Evolutionary conservation across 1,140 invertebrate species (phyloP).

Genomic region (Euborellia annulipes): DNA sequence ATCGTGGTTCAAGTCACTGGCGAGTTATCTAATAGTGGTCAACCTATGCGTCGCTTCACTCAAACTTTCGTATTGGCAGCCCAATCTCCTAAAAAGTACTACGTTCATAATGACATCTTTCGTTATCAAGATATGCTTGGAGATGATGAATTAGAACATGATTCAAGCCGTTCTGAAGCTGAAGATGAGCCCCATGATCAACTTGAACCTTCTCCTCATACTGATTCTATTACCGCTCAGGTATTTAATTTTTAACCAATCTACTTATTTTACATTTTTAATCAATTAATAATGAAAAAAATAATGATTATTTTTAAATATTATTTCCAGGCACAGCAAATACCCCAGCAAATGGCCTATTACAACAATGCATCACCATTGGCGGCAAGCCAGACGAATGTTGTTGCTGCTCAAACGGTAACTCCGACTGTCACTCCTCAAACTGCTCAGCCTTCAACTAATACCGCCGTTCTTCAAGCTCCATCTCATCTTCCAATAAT

Average conservation of each 20-base stretch:
- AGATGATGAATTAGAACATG: conserved; percentile 53
- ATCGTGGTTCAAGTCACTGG: conserved; percentile 94
- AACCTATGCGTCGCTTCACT: conserved; percentile 92
- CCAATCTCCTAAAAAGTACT: conserved; percentile 91
- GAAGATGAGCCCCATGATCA: conserved; percentile 41
- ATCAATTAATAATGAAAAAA: neutral
- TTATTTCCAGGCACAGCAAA: conserved; percentile 5
- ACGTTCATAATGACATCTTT: conserved; percentile 97
- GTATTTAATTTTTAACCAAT: neutral
- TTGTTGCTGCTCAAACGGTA: no score
- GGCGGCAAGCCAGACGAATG: no score
- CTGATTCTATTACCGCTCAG: conserved; percentile 4
- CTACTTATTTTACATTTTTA: neutral
- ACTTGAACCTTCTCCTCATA: conserved; percentile 19
- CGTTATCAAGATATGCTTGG: conserved; percentile 67
- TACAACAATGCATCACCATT: neutral
- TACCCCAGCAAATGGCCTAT: conserved; percentile 6
- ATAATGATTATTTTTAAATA: neutral
- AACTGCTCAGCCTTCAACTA: no score
- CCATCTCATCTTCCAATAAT: no score
- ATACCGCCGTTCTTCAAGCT: no score
- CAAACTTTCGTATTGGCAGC: conserved; percentile 93
- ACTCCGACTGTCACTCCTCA: no score
- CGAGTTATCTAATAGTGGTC: conserved; percentile 87
- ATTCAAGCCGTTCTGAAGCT: conserved; percentile 44